Conservation (phyloP, 2,888 invertebrate species). For the Drosophila meridiana region DNA sequence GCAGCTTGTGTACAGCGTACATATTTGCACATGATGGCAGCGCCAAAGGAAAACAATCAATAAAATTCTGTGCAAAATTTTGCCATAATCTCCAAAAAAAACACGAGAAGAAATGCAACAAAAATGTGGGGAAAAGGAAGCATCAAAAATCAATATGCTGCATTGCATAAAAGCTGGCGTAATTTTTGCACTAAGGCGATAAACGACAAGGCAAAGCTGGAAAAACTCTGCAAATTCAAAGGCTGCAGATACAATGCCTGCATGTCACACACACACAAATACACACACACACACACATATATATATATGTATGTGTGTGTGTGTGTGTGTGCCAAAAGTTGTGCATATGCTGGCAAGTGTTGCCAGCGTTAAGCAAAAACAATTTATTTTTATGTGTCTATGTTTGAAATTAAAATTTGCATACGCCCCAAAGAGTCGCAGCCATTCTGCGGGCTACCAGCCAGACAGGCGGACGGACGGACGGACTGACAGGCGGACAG, state of each 20-base stretch:
- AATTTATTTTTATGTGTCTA: slow-evolving; percentile 74
- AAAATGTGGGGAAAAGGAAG: not conserved
- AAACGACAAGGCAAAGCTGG: slow-evolving; percentile 31
- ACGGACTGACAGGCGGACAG: slow-evolving; percentile 12
- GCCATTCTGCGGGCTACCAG: slow-evolving; percentile 34
- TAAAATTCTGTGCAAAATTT: slow-evolving; percentile 23
- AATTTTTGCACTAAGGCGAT: slow-evolving; percentile 44
- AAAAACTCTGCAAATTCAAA: slow-evolving; percentile 40
- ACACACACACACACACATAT: not conserved
- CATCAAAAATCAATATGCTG: slow-evolving; percentile 67
- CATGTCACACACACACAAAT: slow-evolving; percentile 47
- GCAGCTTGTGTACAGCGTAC: slow-evolving; percentile 9
- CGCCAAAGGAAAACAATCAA: slow-evolving; percentile 27
- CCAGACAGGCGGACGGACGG: slow-evolving; percentile 10
- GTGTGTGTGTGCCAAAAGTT: slow-evolving; percentile 17
- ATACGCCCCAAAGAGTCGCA: slow-evolving; percentile 39
- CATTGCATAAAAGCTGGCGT: slow-evolving; percentile 47
- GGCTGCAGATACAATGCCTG: slow-evolving; percentile 48
- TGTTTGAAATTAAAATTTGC: slow-evolving; percentile 73
- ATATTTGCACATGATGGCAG: slow-evolving; percentile 14
- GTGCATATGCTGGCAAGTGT: slow-evolving; percentile 58
- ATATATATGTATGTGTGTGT: not conserved
- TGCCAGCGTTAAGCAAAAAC: slow-evolving; percentile 60
- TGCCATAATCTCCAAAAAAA: slow-evolving; percentile 34
- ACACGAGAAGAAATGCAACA: slow-evolving; percentile 7